These are phyloP conservation scores for Meliscaeva auricollis DNA, from an alignment of 2,888 invertebrate genomes.

Conservation along the genomic window DNA sequence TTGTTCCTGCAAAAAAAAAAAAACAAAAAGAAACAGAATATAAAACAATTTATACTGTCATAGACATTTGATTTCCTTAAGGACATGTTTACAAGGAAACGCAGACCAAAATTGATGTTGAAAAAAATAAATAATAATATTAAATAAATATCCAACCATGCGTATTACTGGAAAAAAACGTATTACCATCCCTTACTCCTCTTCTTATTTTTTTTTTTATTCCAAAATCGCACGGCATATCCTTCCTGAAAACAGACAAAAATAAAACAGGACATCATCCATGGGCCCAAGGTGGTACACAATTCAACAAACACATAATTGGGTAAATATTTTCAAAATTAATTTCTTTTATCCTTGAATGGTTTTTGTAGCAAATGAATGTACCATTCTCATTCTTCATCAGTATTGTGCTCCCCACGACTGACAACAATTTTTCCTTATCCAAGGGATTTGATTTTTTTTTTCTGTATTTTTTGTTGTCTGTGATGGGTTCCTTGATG, in stretches of 20 bases:
- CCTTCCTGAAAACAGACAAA: background rate
- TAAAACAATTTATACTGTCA: constrained; percentile 60
- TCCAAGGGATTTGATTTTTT: constrained; percentile 41
- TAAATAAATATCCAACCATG: constrained; percentile 37
- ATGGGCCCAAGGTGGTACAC: constrained; percentile 38
- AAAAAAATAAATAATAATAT: constrained; percentile 20
- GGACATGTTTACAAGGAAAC: constrained; percentile 51
- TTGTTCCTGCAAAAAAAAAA: background rate
- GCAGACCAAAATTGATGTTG: background rate
- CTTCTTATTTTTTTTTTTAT: background rate
- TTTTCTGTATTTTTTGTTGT: constrained; percentile 16
- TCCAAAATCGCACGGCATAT: constrained; percentile 34
- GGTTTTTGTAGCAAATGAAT: constrained; percentile 54
- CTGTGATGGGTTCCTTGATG: constrained; percentile 23
- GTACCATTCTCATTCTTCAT: constrained; percentile 33
- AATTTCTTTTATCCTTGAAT: constrained; percentile 73
- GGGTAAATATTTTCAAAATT: constrained; percentile 76
- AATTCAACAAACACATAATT: constrained; percentile 72
- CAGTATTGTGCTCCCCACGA: background rate
- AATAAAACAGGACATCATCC: constrained; percentile 15
- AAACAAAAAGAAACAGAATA: constrained; percentile 2
- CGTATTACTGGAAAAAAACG: constrained; percentile 48
- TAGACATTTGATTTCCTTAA: constrained; percentile 61
- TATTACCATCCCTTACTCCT: constrained; percentile 44
- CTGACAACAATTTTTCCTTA: constrained; percentile 13